These are phyloP conservation scores for Cyrtorhinus lividipennis DNA, from an alignment of 1,140 invertebrate species.

Conservation along the genomic window DNA sequence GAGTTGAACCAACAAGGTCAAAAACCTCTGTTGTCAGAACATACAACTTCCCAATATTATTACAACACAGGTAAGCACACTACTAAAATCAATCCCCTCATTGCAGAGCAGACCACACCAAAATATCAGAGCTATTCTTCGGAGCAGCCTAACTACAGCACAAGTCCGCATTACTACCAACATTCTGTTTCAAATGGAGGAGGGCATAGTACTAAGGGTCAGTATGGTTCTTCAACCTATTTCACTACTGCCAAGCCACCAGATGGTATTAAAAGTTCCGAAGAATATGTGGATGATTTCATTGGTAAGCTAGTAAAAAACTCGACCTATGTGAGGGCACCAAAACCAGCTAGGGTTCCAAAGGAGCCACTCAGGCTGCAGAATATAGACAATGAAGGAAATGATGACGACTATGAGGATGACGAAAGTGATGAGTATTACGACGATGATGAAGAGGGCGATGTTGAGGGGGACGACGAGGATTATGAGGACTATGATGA, in stretches of 20 bases:
- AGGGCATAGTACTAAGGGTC: neutral
- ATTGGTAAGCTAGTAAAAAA: neutral
- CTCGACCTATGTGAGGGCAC: neutral
- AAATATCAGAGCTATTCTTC: neutral
- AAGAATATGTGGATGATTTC: neutral
- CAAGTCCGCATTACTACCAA: neutral
- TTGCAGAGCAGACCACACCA: too few species aligned
- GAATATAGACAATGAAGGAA: conserved; percentile 9
- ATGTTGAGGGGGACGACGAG: conserved; percentile 16
- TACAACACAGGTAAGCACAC: neutral
- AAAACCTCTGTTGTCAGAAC: neutral
- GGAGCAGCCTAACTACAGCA: neutral
- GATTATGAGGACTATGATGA: conserved; percentile 23
- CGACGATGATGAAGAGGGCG: conserved; percentile 15
- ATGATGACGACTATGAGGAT: conserved; percentile 20
- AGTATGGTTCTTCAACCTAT: neutral
- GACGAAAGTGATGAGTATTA: conserved; percentile 17
- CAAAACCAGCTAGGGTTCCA: neutral
- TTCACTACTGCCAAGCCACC: neutral
- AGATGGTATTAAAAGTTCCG: neutral
- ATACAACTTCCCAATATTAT: neutral
- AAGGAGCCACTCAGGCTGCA: neutral
- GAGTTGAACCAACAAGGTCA: neutral
- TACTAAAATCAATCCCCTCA: too few species aligned
- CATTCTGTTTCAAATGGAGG: neutral